phyloP scores from a whole-genome alignment of 2,113 vertebrate genomes.

The Merops nubicus region DNA sequence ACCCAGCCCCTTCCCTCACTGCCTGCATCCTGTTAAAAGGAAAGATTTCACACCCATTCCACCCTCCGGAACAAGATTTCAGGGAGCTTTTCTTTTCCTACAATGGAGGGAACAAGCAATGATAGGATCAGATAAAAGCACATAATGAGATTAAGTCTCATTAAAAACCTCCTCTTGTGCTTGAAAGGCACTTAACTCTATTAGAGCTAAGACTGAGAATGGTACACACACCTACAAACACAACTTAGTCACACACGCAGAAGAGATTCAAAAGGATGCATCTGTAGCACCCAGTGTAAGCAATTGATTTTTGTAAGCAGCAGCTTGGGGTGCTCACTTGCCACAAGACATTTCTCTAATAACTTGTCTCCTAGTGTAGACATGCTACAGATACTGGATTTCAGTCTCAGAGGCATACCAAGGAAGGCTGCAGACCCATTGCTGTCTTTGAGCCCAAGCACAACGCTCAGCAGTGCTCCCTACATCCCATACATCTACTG shows the following conservation, averaged over 20 bases:
- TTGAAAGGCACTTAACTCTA: not conserved
- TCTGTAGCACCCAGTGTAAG: not conserved
- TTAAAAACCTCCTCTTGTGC: not conserved
- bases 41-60: not conserved
- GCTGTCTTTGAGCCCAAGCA: not conserved
- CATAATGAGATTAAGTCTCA: not conserved
- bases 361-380: fast-evolving
- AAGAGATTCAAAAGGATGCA: not conserved
- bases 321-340: not conserved
- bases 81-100: not conserved
- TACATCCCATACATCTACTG: not conserved
- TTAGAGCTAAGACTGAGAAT: not conserved
- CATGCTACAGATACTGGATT: fast-evolving
- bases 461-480: not conserved
- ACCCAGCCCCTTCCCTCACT: not conserved
- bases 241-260: fast-evolving
- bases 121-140: constrained; percentile 17
- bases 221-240: not conserved
- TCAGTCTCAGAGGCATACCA: fast-evolving
- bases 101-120: not conserved
- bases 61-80: not conserved
- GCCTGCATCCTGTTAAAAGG: not conserved
- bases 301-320: not conserved
- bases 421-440: not conserved
- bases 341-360: not conserved